Percentiles rank a stretch among this genome's conserved stretches.
phyloP scores from a whole-genome alignment of 1,140 invertebrate genomes.

The Goniozus legneri region DNA sequence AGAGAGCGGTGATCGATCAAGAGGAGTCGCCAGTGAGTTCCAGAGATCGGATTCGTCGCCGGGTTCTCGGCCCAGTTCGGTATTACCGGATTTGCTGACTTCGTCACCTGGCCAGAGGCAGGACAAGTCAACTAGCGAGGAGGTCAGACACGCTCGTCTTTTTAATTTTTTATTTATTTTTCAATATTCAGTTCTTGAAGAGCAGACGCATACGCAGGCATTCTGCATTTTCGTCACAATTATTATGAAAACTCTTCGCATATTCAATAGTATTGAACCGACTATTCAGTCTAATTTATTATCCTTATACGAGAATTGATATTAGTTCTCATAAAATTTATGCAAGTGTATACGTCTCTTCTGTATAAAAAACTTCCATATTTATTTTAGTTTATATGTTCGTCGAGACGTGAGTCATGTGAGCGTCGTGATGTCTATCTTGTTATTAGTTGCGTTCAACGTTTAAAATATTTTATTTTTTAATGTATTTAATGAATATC shows the following conservation, averaged over 20 bases:
- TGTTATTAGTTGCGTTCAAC: conserved; percentile 11
- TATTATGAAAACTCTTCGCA: no score
- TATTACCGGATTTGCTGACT: conserved; percentile 91
- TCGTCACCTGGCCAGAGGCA: conserved; percentile 79
- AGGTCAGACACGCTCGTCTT: conserved; percentile 65
- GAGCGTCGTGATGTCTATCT: conserved; percentile 16
- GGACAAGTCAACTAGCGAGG: conserved; percentile 90
- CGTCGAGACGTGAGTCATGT: conserved; percentile 19
- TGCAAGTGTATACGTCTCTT: no score
- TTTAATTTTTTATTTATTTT: conserved; percentile 14
- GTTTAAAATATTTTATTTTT: neutral
- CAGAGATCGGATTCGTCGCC: conserved; percentile 60
- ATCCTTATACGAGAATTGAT: no score
- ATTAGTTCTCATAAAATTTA: no score
- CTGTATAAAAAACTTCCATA: no score
- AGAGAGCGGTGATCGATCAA: conserved; percentile 50
- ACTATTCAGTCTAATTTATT: no score
- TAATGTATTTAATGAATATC: no score
- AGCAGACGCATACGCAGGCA: no score
- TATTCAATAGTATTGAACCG: no score
- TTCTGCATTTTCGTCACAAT: no score
- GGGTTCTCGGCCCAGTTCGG: conserved; percentile 75
- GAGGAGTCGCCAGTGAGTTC: conserved; percentile 60
- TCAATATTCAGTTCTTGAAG: no score
- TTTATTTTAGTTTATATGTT: conserved; percentile 18